Evolutionary conservation across 2,113 vertebrate species (phyloP).

Genomic region (Ceuthmochares aereus): DNA sequence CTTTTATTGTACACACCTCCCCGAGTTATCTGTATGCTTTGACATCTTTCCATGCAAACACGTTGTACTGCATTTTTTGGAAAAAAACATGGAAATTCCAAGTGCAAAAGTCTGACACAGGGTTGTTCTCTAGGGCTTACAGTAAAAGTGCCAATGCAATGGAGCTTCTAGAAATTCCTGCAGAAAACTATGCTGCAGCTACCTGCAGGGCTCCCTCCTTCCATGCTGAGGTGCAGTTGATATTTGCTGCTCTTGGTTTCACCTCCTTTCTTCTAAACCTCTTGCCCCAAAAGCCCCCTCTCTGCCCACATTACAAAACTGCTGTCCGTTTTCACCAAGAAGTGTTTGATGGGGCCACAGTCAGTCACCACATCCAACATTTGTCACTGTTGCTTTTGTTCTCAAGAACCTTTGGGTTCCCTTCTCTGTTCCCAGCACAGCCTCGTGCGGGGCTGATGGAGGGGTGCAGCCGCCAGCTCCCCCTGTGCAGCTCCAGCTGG

Average conservation of each 20-base stretch:
- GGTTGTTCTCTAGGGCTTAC: neutral
- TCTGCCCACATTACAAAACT: neutral
- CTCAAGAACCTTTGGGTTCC: neutral
- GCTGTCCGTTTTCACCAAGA: neutral
- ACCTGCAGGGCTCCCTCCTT: neutral
- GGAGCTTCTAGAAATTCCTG: neutral
- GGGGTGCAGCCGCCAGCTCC: neutral
- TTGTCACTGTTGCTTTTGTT: neutral
- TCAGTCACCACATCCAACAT: rapidly evolving
- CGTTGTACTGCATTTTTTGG: neutral
- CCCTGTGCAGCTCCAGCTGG: neutral
- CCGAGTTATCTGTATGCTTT: neutral
- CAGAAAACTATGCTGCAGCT: neutral
- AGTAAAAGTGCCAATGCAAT: neutral
- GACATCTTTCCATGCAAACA: neutral
- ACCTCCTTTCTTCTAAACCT: neutral
- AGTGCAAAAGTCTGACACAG: neutral
- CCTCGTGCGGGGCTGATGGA: rapidly evolving
- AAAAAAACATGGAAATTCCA: neutral
- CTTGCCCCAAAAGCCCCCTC: neutral
- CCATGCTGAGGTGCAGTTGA: neutral
- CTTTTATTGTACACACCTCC: neutral
- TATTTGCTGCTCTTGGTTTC: rapidly evolving
- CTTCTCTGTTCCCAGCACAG: rapidly evolving
- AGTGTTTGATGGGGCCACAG: neutral